Evolutionary conservation across 2,888 invertebrate species (phyloP), one percentile per base, ranked within the genome.

Genomic region (Drosophila cracens): DNA sequence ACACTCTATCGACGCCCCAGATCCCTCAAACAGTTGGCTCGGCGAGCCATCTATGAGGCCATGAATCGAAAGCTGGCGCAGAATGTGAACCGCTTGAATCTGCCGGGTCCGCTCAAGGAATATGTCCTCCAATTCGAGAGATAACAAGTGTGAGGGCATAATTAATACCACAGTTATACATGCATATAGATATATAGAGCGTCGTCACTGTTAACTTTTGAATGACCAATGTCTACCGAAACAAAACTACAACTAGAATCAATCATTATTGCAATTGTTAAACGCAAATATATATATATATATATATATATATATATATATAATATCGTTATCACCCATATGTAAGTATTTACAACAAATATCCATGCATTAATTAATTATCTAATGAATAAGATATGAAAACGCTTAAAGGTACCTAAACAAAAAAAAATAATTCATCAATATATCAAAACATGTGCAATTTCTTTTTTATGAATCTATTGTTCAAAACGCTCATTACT

Each of bases 1-100:
- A 94, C 95, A 60, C 92, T 96, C 79, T 95, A 95, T 83, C 95
- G 95, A 43, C 94, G 94, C 73, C 96, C 96, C 13, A 94, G 96
- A 51, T 95, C 94, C 74, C 93, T 97, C n/a, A 96, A 96, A 90
- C 96, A 96, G 92, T 95, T 96, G 70, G 94, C 96, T 51, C 94
- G 96, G 27, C 95, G 96, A 59, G 94, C 94, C 78, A 96, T 97
- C 74, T 96, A 96, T 91, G 95, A 95, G 83, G 94, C 95, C 59
- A 92, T 96, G 74, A 94, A 94, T 72, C 93, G 95, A 54, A 94
- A 95, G 85, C 94, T 96, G 61, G 96, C 95, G n/a, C 94, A 94
- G 74, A 94, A 94, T 88, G 94, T 96, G 58, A 95, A 94, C 89
- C 95, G 95, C 90, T 93, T 96, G 80, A 96, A 95, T 91, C 93